phyloP scores from a whole-genome alignment of 30 jellyfish, hydroid and myxozoan species.

The Aurelia aurita region DNA sequence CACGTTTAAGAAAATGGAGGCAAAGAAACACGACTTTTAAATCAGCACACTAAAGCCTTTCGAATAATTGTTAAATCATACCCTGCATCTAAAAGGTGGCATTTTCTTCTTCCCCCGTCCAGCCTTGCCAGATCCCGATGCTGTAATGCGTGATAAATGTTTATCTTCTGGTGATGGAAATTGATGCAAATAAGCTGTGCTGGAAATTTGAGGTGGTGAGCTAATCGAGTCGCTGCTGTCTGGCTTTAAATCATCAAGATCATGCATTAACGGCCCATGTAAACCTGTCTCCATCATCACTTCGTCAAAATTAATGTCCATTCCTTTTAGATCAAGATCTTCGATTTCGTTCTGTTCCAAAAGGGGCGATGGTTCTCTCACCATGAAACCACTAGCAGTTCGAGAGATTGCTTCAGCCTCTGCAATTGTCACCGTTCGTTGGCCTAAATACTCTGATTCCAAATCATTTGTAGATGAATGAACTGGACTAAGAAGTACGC shows the following conservation, averaged over 20 bases:
- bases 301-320: conserved; percentile 84
- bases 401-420: conserved; percentile 98
- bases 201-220: conserved; percentile 72
- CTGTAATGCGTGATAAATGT: conserved; percentile 14
- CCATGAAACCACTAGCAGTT: conserved; percentile 86
- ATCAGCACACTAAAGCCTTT: too few species aligned
- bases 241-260: conserved; percentile 74
- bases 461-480: conserved; percentile 60
- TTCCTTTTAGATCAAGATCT: conserved; percentile 76
- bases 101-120: conserved; percentile 81
- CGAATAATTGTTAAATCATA: conserved; percentile 27
- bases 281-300: conserved; percentile 88
- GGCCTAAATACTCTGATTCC: conserved; percentile 79
- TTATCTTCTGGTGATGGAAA: conserved; percentile 60
- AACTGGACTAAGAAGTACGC: conserved; percentile 62
- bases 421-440: conserved; percentile 84
- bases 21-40: too few species aligned
- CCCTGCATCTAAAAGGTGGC: conserved; percentile 76
- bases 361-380: conserved; percentile 80
- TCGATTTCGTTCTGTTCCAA: conserved; percentile 77
- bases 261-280: conserved; percentile 66
- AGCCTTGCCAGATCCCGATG: conserved; percentile 47
- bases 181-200: conserved; percentile 46
- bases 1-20: too few species aligned
- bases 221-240: conserved; percentile 71